Evolutionary conservation across 2,888 invertebrate genomes (phyloP).

Genomic region (Hedya salicella): DNA sequence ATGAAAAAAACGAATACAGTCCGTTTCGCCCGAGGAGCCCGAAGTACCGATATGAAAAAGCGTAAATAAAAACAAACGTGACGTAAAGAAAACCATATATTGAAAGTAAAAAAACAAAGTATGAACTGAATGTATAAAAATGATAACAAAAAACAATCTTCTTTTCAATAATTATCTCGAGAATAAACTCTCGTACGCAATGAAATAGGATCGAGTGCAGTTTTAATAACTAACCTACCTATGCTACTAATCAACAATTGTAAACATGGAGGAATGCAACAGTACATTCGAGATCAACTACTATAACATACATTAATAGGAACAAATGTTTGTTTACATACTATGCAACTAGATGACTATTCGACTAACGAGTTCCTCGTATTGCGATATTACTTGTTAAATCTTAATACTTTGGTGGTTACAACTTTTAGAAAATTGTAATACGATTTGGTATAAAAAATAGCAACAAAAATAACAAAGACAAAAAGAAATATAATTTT

Average conservation of each 20-base stretch:
- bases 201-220: conserved; percentile 9
- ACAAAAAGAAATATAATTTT: background rate
- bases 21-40: conserved; percentile 51
- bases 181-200: background rate
- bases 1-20: conserved; percentile 70
- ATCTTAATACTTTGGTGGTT: background rate
- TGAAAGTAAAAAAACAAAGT: conserved; percentile 41
- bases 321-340: background rate
- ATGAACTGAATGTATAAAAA: conserved; percentile 17
- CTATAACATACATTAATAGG: conserved; percentile 10
- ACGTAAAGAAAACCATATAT: conserved; percentile 48
- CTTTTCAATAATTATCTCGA: conserved; percentile 16
- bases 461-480: background rate
- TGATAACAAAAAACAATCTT: conserved; percentile 34
- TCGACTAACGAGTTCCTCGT: conserved; percentile 9
- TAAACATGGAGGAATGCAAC: conserved; percentile 20
- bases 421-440: background rate
- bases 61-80: conserved; percentile 47
- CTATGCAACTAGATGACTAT: conserved; percentile 17
- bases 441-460: background rate
- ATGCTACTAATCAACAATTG: conserved; percentile 29
- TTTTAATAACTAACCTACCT: conserved; percentile 5
- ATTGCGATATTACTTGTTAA: background rate
- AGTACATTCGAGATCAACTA: conserved; percentile 32
- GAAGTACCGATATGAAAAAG: conserved; percentile 43